These are phyloP conservation scores for Diarsia mendica DNA, from an alignment of 2,888 invertebrate genomes.

Conservation along the genomic window DNA sequence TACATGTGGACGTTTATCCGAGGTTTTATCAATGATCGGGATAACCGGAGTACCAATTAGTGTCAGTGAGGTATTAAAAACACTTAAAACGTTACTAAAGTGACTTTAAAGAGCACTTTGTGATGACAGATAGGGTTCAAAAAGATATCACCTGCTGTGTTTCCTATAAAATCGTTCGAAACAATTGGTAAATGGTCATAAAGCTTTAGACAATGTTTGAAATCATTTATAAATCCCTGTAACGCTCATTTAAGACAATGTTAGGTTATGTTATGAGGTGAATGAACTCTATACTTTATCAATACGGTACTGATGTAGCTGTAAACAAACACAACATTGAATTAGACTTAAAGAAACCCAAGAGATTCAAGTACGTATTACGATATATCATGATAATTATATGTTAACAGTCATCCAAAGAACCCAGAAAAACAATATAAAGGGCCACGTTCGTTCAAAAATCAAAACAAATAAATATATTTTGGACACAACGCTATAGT, in stretches of 20 bases:
- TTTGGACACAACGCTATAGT: slow-evolving; percentile 44
- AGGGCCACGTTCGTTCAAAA: slow-evolving; percentile 43
- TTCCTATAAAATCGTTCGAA: neutral
- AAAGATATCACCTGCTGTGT: neutral
- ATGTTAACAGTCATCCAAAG: slow-evolving; percentile 11
- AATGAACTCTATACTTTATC: slow-evolving; percentile 43
- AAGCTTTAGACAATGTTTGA: neutral
- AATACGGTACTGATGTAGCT: neutral
- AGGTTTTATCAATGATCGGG: slow-evolving; percentile 45
- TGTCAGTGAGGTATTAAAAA: slow-evolving; percentile 22
- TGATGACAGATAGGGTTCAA: neutral
- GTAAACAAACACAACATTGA: slow-evolving; percentile 5
- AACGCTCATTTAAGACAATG: too few species aligned
- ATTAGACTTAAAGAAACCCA: neutral
- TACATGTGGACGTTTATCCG: slow-evolving; percentile 25
- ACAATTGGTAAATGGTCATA: neutral
- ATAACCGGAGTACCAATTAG: slow-evolving; percentile 42
- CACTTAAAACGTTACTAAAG: slow-evolving; percentile 20
- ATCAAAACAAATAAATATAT: slow-evolving; percentile 59
- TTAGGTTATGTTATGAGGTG: slow-evolving; percentile 14
- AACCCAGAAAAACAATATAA: slow-evolving; percentile 30
- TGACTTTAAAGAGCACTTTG: slow-evolving; percentile 2
- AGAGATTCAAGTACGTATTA: neutral
- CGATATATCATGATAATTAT: neutral
- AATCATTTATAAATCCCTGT: neutral